Conservation (phyloP, 2,888 invertebrate species). For the Xylocampa areola region DNA sequence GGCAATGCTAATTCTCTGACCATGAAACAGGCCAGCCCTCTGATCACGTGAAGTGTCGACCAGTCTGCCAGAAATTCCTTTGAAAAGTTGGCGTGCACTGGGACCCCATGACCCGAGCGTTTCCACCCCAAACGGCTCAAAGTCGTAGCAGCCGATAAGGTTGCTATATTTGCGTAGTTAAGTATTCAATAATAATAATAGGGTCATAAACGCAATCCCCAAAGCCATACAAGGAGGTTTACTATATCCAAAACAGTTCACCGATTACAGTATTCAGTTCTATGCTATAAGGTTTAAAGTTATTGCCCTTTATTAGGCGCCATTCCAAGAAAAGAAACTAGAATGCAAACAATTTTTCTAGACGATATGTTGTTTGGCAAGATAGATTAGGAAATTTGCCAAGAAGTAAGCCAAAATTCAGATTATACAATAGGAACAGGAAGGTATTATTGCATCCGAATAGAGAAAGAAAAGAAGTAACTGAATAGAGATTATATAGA, state of each 20-base stretch:
- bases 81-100: too few species aligned
- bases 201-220: not conserved
- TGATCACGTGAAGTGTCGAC: too few species aligned
- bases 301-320: slow-evolving; percentile 15
- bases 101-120: too few species aligned
- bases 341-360: not conserved
- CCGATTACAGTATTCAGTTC: slow-evolving; percentile 7
- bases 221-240: not conserved
- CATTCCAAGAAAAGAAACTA: slow-evolving; percentile 24
- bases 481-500: too few species aligned
- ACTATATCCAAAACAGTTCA: not conserved
- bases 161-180: too few species aligned
- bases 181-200: too few species aligned
- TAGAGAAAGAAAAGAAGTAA: too few species aligned
- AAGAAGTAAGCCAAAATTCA: slow-evolving; percentile 12
- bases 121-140: too few species aligned
- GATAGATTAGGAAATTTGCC: slow-evolving; percentile 16
- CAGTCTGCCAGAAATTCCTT: too few species aligned
- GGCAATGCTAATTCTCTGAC: too few species aligned
- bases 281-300: not conserved
- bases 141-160: too few species aligned
- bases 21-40: too few species aligned
- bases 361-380: slow-evolving; percentile 24
- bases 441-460: not conserved
- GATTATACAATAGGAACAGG: not conserved